Percentiles rank a stretch among this genome's conserved stretches.
Evolutionary conservation across 2,797 vertebrate genomes (phyloP).

Genomic region (Gadopsis bispinosus): DNA sequence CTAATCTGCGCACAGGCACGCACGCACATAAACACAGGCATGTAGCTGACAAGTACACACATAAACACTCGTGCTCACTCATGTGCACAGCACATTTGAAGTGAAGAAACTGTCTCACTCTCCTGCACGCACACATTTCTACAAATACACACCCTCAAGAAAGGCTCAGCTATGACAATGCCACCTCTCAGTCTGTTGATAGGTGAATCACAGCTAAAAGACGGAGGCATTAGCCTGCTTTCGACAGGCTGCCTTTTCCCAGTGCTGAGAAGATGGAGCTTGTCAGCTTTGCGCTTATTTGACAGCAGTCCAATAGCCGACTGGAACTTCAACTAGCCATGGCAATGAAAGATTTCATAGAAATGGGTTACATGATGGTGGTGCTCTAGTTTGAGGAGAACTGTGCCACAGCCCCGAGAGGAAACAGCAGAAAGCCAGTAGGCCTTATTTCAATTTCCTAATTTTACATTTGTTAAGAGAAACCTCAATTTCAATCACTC

Average conservation of each 20-base stretch:
- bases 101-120: constrained; percentile 23
- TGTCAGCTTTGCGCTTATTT: constrained; percentile 15
- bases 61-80: constrained; percentile 4
- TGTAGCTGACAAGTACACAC: constrained; percentile 23
- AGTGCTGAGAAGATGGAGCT: constrained; percentile 22
- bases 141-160: constrained; percentile 33
- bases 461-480: constrained; percentile 60
- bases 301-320: constrained; percentile 17
- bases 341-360: constrained; percentile 21
- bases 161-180: constrained; percentile 45
- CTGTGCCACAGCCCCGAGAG: constrained; percentile 60
- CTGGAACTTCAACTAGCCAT: constrained; percentile 23
- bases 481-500: constrained; percentile 55
- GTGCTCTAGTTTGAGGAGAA: constrained; percentile 67
- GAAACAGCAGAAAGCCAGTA: constrained; percentile 29
- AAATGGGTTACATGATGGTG: constrained; percentile 60
- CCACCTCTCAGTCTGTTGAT: constrained; percentile 46
- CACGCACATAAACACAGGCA: background rate
- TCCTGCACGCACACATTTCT: constrained; percentile 4
- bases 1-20: constrained; percentile 66
- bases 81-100: constrained; percentile 8
- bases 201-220: constrained; percentile 54
- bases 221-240: constrained; percentile 58
- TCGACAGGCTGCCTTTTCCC: constrained; percentile 49
- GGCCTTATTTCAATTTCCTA: constrained; percentile 49